phyloP scores from a whole-genome alignment of 92 coral and sea anemone species.

The Phenganax stokvisi region DNA sequence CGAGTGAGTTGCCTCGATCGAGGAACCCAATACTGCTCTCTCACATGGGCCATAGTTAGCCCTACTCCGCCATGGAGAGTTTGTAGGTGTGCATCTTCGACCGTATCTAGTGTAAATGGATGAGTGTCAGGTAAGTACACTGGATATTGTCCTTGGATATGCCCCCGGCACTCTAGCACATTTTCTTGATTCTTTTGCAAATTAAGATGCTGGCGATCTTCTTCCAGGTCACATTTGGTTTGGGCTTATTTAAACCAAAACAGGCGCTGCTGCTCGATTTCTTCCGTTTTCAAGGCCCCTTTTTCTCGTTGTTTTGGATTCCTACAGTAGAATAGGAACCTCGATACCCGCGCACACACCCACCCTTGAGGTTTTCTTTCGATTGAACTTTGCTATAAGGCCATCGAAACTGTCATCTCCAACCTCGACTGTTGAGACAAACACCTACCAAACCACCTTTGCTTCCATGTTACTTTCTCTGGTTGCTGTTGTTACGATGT shows the following conservation, averaged over 20 bases:
- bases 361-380: conserved; percentile 29
- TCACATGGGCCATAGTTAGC: no score
- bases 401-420: conserved; percentile 39
- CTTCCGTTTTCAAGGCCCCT: conserved; percentile 49
- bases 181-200: no score
- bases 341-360: conserved; percentile 42
- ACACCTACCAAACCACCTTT: background rate
- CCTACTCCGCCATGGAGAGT: no score
- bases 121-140: no score
- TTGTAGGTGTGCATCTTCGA: no score
- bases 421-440: conserved; percentile 38
- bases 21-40: no score
- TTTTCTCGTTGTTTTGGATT: background rate
- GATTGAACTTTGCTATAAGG: conserved; percentile 25
- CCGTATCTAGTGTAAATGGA: no score
- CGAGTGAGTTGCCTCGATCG: no score
- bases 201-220: background rate
- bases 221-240: background rate
- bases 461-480: conserved; percentile 6
- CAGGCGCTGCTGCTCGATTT: background rate
- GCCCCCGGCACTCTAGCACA: no score
- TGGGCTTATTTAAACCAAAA: background rate
- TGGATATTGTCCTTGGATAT: no score
- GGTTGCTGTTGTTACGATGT: background rate
- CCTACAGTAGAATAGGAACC: conserved; percentile 27